phyloP scores from a whole-genome alignment of 2,888 invertebrate genomes.

The Nasonia oneida region DNA sequence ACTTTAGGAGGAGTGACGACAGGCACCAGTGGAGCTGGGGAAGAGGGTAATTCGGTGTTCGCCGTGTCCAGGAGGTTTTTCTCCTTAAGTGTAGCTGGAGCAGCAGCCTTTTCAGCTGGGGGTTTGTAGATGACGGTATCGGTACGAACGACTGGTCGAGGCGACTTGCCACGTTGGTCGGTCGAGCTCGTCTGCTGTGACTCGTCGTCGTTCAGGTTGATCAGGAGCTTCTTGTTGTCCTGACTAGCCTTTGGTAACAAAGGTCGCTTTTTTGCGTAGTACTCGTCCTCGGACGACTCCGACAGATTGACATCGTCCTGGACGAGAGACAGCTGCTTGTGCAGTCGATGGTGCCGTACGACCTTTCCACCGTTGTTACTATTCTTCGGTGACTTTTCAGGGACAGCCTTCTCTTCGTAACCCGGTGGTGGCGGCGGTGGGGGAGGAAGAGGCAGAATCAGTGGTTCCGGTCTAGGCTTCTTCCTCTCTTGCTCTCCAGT shows the following conservation, averaged over 20 bases:
- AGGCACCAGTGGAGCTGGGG: constrained; percentile 35
- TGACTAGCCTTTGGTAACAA: background rate
- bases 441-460: background rate
- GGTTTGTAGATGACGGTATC: constrained; percentile 74
- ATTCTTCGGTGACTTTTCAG: constrained; percentile 29
- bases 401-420: constrained; percentile 11
- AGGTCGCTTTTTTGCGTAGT: constrained; percentile 41
- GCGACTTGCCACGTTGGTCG: constrained; percentile 53
- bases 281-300: constrained; percentile 59
- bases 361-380: constrained; percentile 25
- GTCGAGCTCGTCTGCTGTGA: constrained; percentile 44
- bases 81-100: background rate
- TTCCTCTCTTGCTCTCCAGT: background rate
- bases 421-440: background rate
- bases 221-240: constrained; percentile 33
- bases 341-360: constrained; percentile 46
- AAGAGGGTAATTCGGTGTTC: background rate
- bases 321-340: constrained; percentile 53
- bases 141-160: constrained; percentile 69
- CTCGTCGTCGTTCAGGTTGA: constrained; percentile 46
- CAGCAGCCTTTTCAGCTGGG: constrained; percentile 62
- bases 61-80: constrained; percentile 38
- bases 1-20: constrained; percentile 46
- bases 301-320: constrained; percentile 33
- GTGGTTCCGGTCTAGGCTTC: constrained; percentile 19